phyloP scores from a whole-genome alignment of 2,113 vertebrate species.

The Fulmarus glacialis region DNA sequence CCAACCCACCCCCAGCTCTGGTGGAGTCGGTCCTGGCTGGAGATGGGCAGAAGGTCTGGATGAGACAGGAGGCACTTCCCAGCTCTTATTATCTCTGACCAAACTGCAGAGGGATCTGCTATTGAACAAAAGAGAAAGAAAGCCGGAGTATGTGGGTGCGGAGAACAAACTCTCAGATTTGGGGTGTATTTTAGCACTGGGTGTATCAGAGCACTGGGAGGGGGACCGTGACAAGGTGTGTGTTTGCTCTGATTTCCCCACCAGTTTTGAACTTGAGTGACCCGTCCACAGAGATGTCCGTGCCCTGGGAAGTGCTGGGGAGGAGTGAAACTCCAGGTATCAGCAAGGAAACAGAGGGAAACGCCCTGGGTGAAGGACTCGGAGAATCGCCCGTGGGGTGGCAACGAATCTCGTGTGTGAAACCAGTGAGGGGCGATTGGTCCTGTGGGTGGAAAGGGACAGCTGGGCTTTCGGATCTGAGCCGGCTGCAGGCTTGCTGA shows the following conservation, averaged over 20 bases:
- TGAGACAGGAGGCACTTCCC: neutral
- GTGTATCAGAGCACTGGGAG: neutral
- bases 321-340: neutral
- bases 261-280: neutral
- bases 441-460: neutral
- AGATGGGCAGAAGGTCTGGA: neutral
- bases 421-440: neutral
- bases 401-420: rapidly evolving
- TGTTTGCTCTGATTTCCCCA: neutral
- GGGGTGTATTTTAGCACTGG: neutral
- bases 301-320: neutral
- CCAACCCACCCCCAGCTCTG: neutral
- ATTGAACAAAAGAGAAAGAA: neutral
- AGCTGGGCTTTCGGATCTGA: neutral
- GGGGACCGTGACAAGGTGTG: neutral
- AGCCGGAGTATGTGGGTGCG: neutral
- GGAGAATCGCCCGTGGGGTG: rapidly evolving
- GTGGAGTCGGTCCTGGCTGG: neutral
- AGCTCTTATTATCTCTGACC: neutral
- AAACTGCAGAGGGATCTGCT: neutral
- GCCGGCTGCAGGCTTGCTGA: neutral
- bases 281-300: rapidly evolving
- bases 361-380: neutral
- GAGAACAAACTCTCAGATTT: neutral
- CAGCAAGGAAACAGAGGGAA: neutral